A percentile compares a stretch with the other conserved stretches of the same genome.
Conservation (phyloP, 2,113 vertebrate species). For the Plotosus lineatus region DNA sequence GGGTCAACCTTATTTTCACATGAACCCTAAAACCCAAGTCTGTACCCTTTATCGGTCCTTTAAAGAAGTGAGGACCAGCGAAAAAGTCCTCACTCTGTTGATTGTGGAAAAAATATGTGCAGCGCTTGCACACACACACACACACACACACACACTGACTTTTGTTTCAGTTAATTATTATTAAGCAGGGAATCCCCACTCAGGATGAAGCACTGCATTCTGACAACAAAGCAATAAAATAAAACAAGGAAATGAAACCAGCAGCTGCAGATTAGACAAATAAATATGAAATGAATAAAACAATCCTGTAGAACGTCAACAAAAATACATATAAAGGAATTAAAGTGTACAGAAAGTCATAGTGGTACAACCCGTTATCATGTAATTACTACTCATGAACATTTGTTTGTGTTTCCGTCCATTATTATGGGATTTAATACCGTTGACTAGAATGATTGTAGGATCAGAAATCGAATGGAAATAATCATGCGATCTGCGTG, state of each 20-base stretch:
- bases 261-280: not conserved
- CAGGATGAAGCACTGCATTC: not conserved
- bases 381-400: not conserved
- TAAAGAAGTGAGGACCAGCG: too few relatives aligned
- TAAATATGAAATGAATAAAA: not conserved
- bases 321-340: not conserved
- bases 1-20: too few relatives aligned
- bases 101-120: too few relatives aligned
- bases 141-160: not conserved
- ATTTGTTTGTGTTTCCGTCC: not conserved
- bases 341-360: not conserved
- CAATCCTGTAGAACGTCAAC: not conserved
- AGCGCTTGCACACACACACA: not conserved
- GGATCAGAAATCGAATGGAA: not conserved
- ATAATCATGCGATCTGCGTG: not conserved
- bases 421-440: not conserved
- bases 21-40: too few relatives aligned
- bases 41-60: too few relatives aligned
- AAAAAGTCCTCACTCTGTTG: too few relatives aligned
- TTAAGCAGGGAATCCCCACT: conserved; percentile 3
- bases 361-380: not conserved
- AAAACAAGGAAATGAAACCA: not conserved
- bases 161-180: not conserved
- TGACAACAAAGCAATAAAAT: not conserved
- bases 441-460: not conserved